phyloP scores from a whole-genome alignment of 2,888 invertebrate genomes.

The Rapana venosa region DNA sequence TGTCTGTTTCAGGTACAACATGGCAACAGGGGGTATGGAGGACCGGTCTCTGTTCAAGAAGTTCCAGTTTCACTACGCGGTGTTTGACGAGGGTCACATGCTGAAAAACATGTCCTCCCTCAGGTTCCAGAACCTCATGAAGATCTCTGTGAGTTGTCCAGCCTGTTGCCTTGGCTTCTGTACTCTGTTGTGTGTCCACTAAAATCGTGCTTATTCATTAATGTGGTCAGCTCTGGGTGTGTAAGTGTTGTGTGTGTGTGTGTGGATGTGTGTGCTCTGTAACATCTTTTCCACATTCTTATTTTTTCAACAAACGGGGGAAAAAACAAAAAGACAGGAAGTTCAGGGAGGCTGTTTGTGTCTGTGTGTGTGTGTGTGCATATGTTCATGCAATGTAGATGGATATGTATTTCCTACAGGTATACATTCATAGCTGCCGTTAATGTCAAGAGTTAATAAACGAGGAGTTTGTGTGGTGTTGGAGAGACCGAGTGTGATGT shows the following conservation, averaged over 20 bases:
- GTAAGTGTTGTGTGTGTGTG: neutral
- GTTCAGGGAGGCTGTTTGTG: too few species aligned
- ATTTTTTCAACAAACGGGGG: too few species aligned
- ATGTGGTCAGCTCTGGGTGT: neutral
- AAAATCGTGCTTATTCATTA: neutral
- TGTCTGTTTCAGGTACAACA: slow-evolving; percentile 81
- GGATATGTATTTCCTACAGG: too few species aligned
- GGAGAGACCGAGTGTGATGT: neutral
- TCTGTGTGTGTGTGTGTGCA: too few species aligned
- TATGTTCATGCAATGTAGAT: too few species aligned
- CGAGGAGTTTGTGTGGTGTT: too few species aligned
- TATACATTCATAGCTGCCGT: too few species aligned
- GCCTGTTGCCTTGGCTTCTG: neutral
- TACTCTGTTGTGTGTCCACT: too few species aligned
- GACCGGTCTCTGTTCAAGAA: slow-evolving; percentile 94
- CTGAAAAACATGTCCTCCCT: slow-evolving; percentile 97
- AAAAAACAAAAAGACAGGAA: too few species aligned
- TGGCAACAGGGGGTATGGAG: slow-evolving; percentile 91
- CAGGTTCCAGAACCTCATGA: slow-evolving; percentile 91
- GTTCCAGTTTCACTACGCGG: slow-evolving; percentile 89
- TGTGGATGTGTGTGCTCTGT: too few species aligned
- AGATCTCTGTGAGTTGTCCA: slow-evolving; percentile 84
- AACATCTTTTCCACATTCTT: too few species aligned
- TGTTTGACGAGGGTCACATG: slow-evolving; percentile 99
- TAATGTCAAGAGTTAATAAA: too few species aligned